These are phyloP conservation scores for Calyptommatus sinebrachiatus DNA, from an alignment of 2,113 vertebrate genomes.

Conservation along the genomic window DNA sequence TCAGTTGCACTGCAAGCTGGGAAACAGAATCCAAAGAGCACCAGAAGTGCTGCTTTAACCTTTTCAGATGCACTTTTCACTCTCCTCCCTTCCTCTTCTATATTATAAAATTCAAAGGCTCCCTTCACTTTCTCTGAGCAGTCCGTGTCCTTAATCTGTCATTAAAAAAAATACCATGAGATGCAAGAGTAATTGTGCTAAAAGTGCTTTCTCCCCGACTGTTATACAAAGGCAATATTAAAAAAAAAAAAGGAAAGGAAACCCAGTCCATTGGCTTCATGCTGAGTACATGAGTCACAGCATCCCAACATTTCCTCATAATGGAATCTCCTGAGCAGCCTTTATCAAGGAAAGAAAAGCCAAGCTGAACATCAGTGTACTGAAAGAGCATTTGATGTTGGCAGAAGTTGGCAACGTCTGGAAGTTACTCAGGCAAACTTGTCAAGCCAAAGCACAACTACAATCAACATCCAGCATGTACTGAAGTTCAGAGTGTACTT, in stretches of 20 bases:
- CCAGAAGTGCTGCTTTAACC: no score
- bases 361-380: background rate
- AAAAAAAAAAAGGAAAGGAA: background rate
- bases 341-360: background rate
- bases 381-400: background rate
- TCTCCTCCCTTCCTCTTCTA: background rate
- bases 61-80: background rate
- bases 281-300: background rate
- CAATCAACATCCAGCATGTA: background rate
- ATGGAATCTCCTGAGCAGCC: slow-evolving; percentile 12
- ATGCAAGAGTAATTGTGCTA: slow-evolving; percentile 7
- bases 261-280: background rate
- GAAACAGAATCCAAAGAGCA: no score
- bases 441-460: slow-evolving; percentile 2
- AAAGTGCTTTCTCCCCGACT: background rate
- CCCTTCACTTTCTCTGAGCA: background rate
- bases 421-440: background rate
- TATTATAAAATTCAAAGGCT: background rate
- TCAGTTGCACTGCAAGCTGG: no score
- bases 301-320: background rate
- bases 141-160: background rate
- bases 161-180: background rate
- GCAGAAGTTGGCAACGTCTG: background rate
- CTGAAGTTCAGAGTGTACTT: background rate
- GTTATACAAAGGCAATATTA: slow-evolving; percentile 24